phyloP scores from a whole-genome alignment of 2,113 vertebrate species.

The Dasypus novemcinctus region DNA sequence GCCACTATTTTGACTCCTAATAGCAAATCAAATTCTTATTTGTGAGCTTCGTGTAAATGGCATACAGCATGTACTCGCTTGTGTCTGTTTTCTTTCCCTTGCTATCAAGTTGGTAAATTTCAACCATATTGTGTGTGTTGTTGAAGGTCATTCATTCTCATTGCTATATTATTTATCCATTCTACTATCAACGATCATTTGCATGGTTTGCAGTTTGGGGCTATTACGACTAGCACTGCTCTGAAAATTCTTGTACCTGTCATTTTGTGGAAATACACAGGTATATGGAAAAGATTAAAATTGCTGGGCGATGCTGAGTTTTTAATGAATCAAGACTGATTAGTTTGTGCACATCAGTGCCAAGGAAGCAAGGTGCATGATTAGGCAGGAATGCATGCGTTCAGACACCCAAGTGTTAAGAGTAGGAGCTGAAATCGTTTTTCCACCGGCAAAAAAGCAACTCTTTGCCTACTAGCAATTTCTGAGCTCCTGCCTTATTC shows the following conservation, averaged over 20 bases:
- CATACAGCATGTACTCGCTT: not conserved
- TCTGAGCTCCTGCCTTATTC: constrained; percentile 53
- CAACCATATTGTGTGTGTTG: not conserved
- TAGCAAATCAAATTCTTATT: not conserved
- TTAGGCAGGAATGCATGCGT: not conserved
- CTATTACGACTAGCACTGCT: not conserved
- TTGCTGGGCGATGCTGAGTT: constrained; percentile 33
- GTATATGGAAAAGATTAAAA: constrained; percentile 37
- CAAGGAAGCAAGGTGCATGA: constrained; percentile 49
- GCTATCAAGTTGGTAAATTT: not conserved
- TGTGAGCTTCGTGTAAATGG: not conserved
- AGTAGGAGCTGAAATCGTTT: constrained; percentile 7
- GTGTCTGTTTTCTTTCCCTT: not conserved
- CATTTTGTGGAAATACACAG: constrained; percentile 22
- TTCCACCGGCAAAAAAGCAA: constrained; percentile 28
- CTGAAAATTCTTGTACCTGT: constrained; percentile 17
- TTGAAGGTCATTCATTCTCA: constrained; percentile 17
- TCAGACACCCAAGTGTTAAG: constrained; percentile 24
- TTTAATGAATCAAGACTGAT: constrained; percentile 53
- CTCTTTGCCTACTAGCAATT: constrained; percentile 61
- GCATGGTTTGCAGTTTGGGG: constrained; percentile 24
- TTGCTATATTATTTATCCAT: constrained; percentile 37
- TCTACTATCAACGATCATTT: not conserved
- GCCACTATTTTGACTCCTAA: not conserved
- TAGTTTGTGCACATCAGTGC: not conserved